Evolutionary conservation across 2,113 vertebrate genomes (phyloP).

Genomic region (Pterocles burchelli): DNA sequence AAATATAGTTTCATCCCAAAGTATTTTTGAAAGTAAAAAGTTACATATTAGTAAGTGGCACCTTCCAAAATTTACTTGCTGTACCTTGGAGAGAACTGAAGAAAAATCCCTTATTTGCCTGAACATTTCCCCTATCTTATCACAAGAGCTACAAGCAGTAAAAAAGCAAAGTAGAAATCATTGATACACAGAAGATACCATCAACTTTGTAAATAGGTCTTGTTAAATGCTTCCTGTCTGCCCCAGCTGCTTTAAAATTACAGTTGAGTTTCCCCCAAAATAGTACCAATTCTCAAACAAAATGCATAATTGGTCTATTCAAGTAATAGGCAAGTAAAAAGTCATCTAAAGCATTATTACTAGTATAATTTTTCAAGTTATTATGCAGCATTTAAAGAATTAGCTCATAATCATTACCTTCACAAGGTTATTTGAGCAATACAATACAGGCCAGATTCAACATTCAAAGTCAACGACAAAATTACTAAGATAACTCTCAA

Average conservation of each 20-base stretch:
- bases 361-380: neutral
- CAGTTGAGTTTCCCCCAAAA: neutral
- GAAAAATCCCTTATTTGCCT: neutral
- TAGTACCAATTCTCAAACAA: neutral
- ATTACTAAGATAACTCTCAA: neutral
- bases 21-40: neutral
- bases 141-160: neutral
- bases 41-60: neutral
- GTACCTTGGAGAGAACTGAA: neutral
- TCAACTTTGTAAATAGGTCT: neutral
- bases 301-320: neutral
- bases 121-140: neutral
- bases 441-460: neutral
- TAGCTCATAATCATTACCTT: neutral
- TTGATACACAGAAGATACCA: neutral
- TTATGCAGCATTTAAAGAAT: neutral
- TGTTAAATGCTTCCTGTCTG: neutral
- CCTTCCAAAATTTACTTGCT: neutral
- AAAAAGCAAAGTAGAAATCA: neutral
- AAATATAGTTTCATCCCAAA: neutral
- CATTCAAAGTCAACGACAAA: neutral
- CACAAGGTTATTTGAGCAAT: neutral
- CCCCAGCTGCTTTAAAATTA: neutral
- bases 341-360: neutral
- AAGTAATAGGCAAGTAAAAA: neutral